These are phyloP conservation scores for Chaetophractus vellerosus DNA, from an alignment of 2,797 vertebrate species.

Conservation along the genomic window DNA sequence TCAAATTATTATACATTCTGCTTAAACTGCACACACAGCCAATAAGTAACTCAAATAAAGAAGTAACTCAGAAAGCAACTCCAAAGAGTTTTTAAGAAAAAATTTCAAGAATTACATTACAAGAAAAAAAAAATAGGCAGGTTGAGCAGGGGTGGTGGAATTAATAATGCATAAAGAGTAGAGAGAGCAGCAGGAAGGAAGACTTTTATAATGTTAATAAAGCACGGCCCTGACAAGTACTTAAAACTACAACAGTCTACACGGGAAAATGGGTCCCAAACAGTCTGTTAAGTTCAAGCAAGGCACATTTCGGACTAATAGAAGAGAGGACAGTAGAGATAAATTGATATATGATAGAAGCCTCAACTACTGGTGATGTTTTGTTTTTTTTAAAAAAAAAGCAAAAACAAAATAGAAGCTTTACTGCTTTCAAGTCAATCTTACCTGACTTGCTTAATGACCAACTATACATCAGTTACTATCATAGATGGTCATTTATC, in stretches of 20 bases:
- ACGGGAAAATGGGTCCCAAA: neutral
- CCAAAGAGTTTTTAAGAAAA: conserved; percentile 43
- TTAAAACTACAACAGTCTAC: neutral
- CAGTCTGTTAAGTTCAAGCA: neutral
- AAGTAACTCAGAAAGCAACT: conserved; percentile 26
- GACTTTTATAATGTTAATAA: conserved; percentile 13
- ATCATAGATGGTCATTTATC: neutral
- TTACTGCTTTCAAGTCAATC: neutral
- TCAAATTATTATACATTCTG: conserved; percentile 13
- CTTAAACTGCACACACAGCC: neutral
- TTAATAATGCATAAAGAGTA: conserved; percentile 34
- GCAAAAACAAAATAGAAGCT: neutral
- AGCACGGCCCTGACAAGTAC: neutral
- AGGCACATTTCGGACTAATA: neutral
- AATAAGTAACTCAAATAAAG: neutral
- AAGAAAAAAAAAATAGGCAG: neutral
- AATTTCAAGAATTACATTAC: neutral
- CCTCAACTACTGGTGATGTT: neutral
- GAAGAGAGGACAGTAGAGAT: neutral
- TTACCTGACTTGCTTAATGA: neutral
- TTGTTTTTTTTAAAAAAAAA: neutral
- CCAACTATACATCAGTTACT: neutral
- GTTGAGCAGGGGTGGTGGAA: neutral
- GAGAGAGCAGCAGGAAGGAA: neutral
- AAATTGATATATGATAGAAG: neutral